phyloP scores from a whole-genome alignment of 2,888 invertebrate species.

The Hypercompe scribonia region DNA sequence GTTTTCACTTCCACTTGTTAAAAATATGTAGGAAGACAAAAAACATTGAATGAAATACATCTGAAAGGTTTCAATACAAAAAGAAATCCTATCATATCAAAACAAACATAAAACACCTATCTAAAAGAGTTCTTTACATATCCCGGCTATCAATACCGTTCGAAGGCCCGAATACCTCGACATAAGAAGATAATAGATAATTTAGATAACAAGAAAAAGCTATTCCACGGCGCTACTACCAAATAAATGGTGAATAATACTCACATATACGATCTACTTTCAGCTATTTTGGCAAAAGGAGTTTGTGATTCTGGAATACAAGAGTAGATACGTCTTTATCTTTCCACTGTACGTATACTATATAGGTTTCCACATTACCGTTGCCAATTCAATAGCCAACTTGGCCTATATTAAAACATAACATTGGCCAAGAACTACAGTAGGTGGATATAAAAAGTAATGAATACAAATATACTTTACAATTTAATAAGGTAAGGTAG shows the following conservation, averaged over 20 bases:
- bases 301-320: constrained; percentile 30
- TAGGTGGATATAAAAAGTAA: constrained; percentile 59
- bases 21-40: constrained; percentile 15
- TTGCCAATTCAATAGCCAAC: constrained; percentile 71
- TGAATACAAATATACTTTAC: constrained; percentile 66
- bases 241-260: constrained; percentile 71
- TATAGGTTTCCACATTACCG: constrained; percentile 54
- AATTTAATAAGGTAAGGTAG: constrained; percentile 65
- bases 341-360: constrained; percentile 59
- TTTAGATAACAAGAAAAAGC: constrained; percentile 79
- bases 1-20: background rate
- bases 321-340: constrained; percentile 58
- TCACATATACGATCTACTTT: constrained; percentile 55
- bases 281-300: constrained; percentile 34
- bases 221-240: constrained; percentile 61
- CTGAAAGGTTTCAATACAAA: constrained; percentile 30
- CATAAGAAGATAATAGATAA: constrained; percentile 71
- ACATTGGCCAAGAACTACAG: constrained; percentile 77
- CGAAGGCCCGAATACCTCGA: constrained; percentile 55
- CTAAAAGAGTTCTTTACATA: constrained; percentile 56
- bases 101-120: constrained; percentile 53
- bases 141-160: constrained; percentile 61
- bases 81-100: constrained; percentile 48
- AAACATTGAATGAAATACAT: constrained; percentile 28
- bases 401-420: constrained; percentile 74